These are phyloP conservation scores for Lethenteron reissneri DNA, from an alignment of 2,113 vertebrate species.

Conservation along the genomic window DNA sequence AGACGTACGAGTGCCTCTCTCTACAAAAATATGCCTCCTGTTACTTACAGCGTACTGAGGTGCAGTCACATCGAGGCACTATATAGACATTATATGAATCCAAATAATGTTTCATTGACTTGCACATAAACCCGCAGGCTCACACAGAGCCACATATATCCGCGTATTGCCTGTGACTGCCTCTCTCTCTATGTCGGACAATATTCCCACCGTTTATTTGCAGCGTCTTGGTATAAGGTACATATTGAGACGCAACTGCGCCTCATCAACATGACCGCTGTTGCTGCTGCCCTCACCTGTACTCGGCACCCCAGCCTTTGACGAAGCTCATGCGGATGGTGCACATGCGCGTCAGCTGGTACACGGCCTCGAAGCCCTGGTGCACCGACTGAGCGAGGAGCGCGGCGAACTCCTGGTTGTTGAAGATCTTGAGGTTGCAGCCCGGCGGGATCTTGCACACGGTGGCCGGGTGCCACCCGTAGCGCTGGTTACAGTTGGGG, in stretches of 20 bases:
- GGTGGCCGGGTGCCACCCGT: slow-evolving; percentile 89
- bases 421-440: slow-evolving; percentile 97
- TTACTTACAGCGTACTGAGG: too few species aligned
- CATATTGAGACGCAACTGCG: too few species aligned
- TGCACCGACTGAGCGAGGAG: slow-evolving; percentile 89
- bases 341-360: slow-evolving; percentile 94
- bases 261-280: too few species aligned
- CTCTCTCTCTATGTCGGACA: too few species aligned
- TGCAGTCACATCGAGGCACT: too few species aligned
- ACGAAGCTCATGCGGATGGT: slow-evolving; percentile 98
- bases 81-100: too few species aligned
- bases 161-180: not conserved
- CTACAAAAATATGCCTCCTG: too few species aligned
- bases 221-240: too few species aligned
- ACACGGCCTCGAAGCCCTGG: slow-evolving; percentile 92
- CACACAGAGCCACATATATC: not conserved
- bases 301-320: slow-evolving; percentile 93
- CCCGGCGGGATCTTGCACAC: slow-evolving; percentile 98
- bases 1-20: too few species aligned
- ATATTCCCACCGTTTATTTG: too few species aligned
- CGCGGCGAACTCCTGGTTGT: slow-evolving; percentile 94
- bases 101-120: too few species aligned
- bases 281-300: slow-evolving; percentile 26
- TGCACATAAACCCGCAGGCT: not conserved
- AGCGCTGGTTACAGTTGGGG: slow-evolving; percentile 95